Evolutionary conservation across 2,888 invertebrate species (phyloP).

Genomic region (Eristalinus aeneus): DNA sequence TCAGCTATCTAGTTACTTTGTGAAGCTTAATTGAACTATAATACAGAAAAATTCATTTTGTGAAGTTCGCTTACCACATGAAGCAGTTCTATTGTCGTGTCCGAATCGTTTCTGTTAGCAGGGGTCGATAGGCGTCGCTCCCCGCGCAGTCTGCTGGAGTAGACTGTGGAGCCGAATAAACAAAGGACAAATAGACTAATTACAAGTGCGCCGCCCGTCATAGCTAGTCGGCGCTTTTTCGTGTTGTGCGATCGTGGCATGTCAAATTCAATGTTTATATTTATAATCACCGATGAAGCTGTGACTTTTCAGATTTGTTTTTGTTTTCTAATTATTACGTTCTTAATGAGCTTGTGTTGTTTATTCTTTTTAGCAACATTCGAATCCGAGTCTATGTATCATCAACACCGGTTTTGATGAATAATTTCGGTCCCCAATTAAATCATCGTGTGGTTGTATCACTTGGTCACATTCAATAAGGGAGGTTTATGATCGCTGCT

Average conservation of each 20-base stretch:
- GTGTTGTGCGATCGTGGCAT: constrained; percentile 79
- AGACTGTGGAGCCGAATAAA: constrained; percentile 74
- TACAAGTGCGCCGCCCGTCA: constrained; percentile 76
- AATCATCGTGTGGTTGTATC: constrained; percentile 34
- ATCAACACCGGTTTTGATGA: constrained; percentile 64
- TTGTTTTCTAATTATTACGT: constrained; percentile 9
- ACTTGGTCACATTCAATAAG: neutral
- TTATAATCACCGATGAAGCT: constrained; percentile 56
- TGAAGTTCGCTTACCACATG: constrained; percentile 78
- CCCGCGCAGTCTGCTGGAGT: constrained; percentile 72
- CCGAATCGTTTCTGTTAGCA: constrained; percentile 34
- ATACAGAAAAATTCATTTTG: constrained; percentile 28
- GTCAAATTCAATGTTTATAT: constrained; percentile 71
- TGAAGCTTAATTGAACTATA: constrained; percentile 54
- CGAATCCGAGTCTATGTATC: constrained; percentile 26
- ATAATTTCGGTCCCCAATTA: constrained; percentile 40
- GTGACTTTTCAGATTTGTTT: constrained; percentile 19
- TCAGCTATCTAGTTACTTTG: constrained; percentile 25
- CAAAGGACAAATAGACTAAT: constrained; percentile 76
- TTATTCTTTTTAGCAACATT: constrained; percentile 20
- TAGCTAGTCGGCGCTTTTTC: constrained; percentile 77
- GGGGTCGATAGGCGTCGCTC: neutral
- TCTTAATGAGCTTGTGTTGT: neutral
- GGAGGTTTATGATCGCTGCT: neutral
- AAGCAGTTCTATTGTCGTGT: constrained; percentile 77